Evolutionary conservation across 2,888 invertebrate species (phyloP).

Genomic region (Drosophila histrio): DNA sequence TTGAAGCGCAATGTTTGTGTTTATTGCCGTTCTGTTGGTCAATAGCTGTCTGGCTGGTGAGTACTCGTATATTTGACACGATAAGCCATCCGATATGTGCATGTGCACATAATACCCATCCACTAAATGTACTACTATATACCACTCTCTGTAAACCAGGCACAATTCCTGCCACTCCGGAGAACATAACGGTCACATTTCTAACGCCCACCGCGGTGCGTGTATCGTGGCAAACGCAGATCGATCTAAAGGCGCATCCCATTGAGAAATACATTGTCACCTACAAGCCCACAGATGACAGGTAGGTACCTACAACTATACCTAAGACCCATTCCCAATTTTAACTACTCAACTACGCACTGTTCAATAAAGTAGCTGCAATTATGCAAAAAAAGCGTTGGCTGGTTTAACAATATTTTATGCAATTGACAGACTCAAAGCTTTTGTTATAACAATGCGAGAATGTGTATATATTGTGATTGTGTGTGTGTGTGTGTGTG

Average conservation of each 20-base stretch:
- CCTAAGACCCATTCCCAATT: not conserved
- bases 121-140: not conserved
- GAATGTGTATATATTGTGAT: not conserved
- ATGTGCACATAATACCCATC: not conserved
- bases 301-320: conserved; percentile 86
- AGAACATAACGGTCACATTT: conserved; percentile 95
- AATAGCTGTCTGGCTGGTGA: conserved; percentile 84
- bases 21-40: conserved; percentile 82
- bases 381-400: conserved; percentile 54
- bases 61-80: conserved; percentile 49
- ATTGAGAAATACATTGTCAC: conserved; percentile 96
- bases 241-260: conserved; percentile 86
- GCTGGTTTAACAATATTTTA: conserved; percentile 48
- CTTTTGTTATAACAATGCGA: not conserved
- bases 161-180: conserved; percentile 88
- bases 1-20: conserved; percentile 81
- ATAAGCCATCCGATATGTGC: not conserved
- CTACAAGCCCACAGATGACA: conserved; percentile 95
- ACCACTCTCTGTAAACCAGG: not conserved
- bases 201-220: conserved; percentile 93
- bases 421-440: conserved; percentile 68
- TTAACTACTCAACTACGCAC: not conserved
- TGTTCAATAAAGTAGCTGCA: conserved; percentile 33
- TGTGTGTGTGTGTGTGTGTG: conserved; percentile 14
- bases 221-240: conserved; percentile 93